Percentiles rank a stretch among this genome's conserved stretches.
These are phyloP conservation scores for Arrhopalites spinosus DNA, from an alignment of 2,888 invertebrate species.

Conservation along the genomic window DNA sequence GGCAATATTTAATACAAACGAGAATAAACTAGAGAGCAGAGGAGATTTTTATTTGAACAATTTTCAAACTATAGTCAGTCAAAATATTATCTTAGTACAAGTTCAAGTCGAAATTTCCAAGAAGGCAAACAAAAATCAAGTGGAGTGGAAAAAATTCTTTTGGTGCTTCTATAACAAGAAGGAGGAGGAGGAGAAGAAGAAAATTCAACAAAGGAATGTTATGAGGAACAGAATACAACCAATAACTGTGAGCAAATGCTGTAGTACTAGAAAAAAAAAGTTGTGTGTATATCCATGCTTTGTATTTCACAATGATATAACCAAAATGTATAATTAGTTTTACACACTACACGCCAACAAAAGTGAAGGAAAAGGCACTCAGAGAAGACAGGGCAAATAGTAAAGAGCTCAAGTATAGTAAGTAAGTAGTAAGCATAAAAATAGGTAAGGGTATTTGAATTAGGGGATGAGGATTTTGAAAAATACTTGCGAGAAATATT, in stretches of 20 bases:
- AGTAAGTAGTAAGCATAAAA: not conserved
- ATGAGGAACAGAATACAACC: conserved; percentile 5
- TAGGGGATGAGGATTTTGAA: not conserved
- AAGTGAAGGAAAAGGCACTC: not conserved
- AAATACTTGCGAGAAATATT: conserved; percentile 18
- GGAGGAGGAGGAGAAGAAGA: not conserved
- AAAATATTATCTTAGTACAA: not conserved
- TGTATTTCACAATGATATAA: not conserved
- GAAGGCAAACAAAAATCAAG: conserved; percentile 2
- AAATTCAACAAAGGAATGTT: conserved; percentile 10
- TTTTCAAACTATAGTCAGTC: conserved; percentile 10
- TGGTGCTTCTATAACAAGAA: not conserved
- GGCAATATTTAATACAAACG: conserved; percentile 30
- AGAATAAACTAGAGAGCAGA: not conserved
- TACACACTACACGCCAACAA: not conserved
- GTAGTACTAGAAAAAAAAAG: not conserved
- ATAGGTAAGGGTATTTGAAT: not conserved
- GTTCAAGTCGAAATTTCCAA: not conserved
- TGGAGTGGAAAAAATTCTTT: conserved; percentile 6
- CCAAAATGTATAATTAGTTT: not conserved
- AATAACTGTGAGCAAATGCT: not conserved
- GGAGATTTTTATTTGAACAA: conserved; percentile 13
- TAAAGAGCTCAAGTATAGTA: not conserved
- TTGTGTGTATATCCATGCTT: not conserved
- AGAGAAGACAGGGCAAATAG: conserved; percentile 10